Conservation (phyloP, 2,113 vertebrate genomes). For the Hemichromis elongatus region DNA sequence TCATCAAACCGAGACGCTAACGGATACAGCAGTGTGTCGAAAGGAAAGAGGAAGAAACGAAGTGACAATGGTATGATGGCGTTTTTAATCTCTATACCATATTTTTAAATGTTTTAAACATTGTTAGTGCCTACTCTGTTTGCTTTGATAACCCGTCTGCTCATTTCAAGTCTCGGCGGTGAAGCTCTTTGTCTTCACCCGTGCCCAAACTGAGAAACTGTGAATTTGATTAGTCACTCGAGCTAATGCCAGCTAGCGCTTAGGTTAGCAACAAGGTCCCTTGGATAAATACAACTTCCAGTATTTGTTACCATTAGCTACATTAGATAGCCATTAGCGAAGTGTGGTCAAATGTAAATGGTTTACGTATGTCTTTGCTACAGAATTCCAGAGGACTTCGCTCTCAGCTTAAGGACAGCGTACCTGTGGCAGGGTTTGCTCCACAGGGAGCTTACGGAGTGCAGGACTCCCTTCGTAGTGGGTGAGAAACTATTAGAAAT, state of each 20-base stretch:
- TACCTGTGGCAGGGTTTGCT: constrained; percentile 83
- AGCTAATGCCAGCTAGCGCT: constrained; percentile 47
- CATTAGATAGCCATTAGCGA: neutral
- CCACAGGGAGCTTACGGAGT: constrained; percentile 81
- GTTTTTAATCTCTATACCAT: neutral
- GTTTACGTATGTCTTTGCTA: neutral
- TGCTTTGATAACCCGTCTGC: rapidly evolving
- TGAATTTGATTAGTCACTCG: constrained; percentile 65
- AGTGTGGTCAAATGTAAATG: neutral
- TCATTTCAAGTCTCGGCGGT: rapidly evolving
- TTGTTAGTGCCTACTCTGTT: rapidly evolving
- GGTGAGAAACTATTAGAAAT: constrained; percentile 64
- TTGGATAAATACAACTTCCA: no score
- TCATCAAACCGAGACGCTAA: neutral
- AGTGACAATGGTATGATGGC: constrained; percentile 35
- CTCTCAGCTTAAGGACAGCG: constrained; percentile 85
- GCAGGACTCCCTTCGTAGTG: constrained; percentile 83
- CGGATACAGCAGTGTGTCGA: constrained; percentile 6
- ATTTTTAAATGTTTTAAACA: rapidly evolving
- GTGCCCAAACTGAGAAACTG: neutral
- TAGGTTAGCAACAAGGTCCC: neutral
- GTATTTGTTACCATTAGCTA: neutral
- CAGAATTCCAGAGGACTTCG: constrained; percentile 84
- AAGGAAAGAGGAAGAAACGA: constrained; percentile 29
- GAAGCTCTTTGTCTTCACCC: rapidly evolving